Conservation (phyloP, 2,797 vertebrate species). For the Sebastes reedi region DNA sequence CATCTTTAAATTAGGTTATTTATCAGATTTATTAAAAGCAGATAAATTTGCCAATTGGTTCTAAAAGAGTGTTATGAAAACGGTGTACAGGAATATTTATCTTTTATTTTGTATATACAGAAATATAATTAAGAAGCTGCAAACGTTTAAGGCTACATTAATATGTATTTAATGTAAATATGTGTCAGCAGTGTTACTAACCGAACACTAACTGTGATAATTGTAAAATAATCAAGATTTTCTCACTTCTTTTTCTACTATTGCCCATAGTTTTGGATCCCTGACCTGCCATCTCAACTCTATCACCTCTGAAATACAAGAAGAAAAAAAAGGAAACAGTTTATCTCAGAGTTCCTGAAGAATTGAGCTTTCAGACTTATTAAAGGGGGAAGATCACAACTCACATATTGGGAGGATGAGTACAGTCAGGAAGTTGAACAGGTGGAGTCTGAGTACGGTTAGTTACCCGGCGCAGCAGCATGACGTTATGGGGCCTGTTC, state of each 20-base stretch:
- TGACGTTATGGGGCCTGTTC: accelerated
- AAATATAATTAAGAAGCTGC: not conserved
- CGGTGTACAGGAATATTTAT: accelerated
- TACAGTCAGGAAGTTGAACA: accelerated
- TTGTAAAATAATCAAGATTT: no score
- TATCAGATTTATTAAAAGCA: no score
- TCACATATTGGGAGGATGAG: accelerated
- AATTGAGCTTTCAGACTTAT: not conserved
- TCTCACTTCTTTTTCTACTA: not conserved
- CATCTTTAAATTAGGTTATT: no score
- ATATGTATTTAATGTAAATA: not conserved
- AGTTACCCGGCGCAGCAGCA: not conserved
- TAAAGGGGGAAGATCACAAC: not conserved
- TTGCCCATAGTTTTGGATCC: accelerated
- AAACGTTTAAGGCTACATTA: accelerated
- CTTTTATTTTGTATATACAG: not conserved
- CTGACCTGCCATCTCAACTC: not conserved
- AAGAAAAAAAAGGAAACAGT: accelerated
- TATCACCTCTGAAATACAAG: not conserved
- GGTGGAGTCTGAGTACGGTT: accelerated
- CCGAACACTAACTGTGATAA: not conserved
- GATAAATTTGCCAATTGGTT: accelerated
- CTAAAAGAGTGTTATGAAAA: no score
- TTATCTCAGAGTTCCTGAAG: not conserved
- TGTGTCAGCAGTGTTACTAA: not conserved